Evolutionary conservation across 2,113 vertebrate species (phyloP).

Genomic region (Odobenus rosmarus): DNA sequence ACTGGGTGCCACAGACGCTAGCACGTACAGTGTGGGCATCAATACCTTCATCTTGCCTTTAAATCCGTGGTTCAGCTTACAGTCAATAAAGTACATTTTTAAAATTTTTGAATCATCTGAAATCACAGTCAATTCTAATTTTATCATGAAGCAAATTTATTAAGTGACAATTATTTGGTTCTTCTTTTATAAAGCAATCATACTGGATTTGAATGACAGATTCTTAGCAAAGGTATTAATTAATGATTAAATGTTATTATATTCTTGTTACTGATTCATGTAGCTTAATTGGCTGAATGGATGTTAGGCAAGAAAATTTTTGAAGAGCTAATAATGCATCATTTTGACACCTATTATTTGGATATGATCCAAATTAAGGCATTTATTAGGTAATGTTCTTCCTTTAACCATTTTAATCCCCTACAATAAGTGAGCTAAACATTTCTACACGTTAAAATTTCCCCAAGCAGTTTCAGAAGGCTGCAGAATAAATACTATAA

Average conservation of each 20-base stretch:
- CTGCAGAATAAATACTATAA: slow-evolving; percentile 59
- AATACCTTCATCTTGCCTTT: not conserved
- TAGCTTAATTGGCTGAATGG: slow-evolving; percentile 44
- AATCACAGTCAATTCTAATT: not conserved
- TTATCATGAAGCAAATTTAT: slow-evolving; percentile 16
- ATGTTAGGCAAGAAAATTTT: slow-evolving; percentile 41
- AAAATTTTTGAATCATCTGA: not conserved
- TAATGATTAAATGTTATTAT: slow-evolving; percentile 37
- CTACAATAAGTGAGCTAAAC: slow-evolving; percentile 48
- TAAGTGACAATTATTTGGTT: slow-evolving; percentile 6
- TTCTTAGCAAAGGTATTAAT: not conserved
- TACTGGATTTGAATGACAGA: slow-evolving; percentile 39
- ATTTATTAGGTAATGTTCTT: slow-evolving; percentile 59
- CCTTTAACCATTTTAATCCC: slow-evolving; percentile 57
- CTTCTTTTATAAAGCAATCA: slow-evolving; percentile 42
- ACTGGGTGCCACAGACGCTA: no score
- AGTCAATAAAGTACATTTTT: not conserved
- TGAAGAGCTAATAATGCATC: slow-evolving; percentile 58
- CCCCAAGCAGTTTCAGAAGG: slow-evolving; percentile 57
- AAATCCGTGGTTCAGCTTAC: not conserved
- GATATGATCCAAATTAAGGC: slow-evolving; percentile 57
- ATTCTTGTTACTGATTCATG: slow-evolving; percentile 28
- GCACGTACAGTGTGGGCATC: not conserved
- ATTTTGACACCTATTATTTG: slow-evolving; percentile 62
- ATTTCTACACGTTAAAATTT: slow-evolving; percentile 59